These are phyloP conservation scores for Oryzias woworae DNA, from an alignment of 2,113 vertebrate genomes.

Conservation along the genomic window DNA sequence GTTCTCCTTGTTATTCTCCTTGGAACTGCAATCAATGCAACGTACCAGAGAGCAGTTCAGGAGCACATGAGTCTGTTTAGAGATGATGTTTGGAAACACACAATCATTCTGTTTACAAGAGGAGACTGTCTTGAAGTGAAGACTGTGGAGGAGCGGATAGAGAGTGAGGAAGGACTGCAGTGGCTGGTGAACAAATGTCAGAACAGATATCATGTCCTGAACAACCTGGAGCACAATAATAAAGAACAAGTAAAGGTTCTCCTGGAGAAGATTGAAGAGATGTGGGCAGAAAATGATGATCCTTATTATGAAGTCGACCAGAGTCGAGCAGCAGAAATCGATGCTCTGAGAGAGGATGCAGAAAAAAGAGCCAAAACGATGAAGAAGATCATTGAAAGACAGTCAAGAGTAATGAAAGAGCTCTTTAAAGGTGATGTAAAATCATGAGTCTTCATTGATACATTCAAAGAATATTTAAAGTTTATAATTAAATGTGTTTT, in stretches of 20 bases:
- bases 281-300: background rate
- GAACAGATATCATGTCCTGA: constrained; percentile 9
- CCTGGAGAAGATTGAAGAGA: constrained; percentile 19
- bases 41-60: background rate
- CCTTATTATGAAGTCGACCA: background rate
- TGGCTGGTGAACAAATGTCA: constrained; percentile 23
- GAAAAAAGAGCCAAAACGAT: background rate
- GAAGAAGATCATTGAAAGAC: background rate
- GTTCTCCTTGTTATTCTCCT: constrained; percentile 6
- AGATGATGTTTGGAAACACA: constrained; percentile 3
- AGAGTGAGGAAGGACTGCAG: constrained; percentile 18
- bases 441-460: background rate
- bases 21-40: fast-evolving
- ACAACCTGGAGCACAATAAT: background rate
- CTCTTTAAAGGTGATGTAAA: constrained; percentile 1
- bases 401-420: constrained; percentile 15
- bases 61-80: constrained; percentile 12
- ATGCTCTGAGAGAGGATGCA: constrained; percentile 7
- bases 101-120: constrained; percentile 2
- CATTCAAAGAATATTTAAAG: too few relatives aligned
- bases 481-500: fast-evolving
- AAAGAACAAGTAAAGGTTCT: constrained; percentile 16
- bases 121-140: background rate
- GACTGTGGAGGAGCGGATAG: constrained; percentile 20
- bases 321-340: background rate